Conservation (phyloP, 2,113 vertebrate genomes). For the Malurus alboscapulatus region DNA sequence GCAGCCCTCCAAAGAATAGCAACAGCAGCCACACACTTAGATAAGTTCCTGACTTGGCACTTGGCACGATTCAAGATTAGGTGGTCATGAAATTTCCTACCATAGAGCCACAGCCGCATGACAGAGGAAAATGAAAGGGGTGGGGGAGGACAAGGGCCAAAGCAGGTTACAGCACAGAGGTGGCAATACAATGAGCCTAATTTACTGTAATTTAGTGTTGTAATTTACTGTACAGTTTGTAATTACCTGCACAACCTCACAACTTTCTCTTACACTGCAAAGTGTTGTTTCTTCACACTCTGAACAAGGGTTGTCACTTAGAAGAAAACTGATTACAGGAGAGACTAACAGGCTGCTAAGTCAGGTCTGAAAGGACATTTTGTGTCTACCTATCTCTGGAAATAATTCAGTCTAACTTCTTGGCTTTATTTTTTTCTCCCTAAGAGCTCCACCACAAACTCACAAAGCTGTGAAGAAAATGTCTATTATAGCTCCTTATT, state of each 20-base stretch:
- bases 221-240: background rate
- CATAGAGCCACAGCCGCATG: rapidly evolving
- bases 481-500: background rate
- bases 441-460: background rate
- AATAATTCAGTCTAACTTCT: background rate
- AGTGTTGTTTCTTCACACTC: background rate
- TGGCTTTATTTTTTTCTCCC: background rate
- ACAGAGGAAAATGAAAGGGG: background rate
- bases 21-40: background rate
- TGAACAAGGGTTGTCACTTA: background rate
- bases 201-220: background rate
- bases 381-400: background rate
- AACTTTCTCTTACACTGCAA: background rate
- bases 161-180: background rate
- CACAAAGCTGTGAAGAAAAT: background rate
- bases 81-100: background rate
- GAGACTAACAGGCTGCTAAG: background rate
- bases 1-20: background rate
- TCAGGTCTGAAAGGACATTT: background rate
- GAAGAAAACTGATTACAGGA: background rate
- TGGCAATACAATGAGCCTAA: background rate
- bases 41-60: background rate
- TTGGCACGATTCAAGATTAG: background rate
- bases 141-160: background rate
- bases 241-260: constrained; percentile 1